Base-by-base conservation (phyloP, 1,140 invertebrate genomes). In the Ceratina australensis region DNA sequence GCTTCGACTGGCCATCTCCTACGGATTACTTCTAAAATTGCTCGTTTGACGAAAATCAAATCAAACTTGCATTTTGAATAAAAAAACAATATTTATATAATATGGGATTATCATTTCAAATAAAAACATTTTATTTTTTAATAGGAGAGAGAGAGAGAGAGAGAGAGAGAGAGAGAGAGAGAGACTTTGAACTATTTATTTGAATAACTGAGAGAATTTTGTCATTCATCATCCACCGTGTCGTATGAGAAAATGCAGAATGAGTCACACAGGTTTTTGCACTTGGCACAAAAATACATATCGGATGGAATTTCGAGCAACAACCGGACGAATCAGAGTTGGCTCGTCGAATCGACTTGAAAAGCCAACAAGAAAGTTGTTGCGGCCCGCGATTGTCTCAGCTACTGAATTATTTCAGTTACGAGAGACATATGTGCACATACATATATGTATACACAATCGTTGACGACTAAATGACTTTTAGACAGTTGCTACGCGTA, bases 201-300 rank as follows among this genome's bases (percentile, higher is more conserved):
- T 42, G 33, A 42, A 42, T 42, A 42, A 42, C 33, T 5, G 5
- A 33, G 28, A 3, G 8, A 42, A 42, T 42, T 42, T 42, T 42
- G 10, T 42, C 33, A 42, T 42, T 42, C 33, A 42, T 42, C 33
- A 42, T 42, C 2, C 28, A 33, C 5, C 2, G 8, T 42, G 33
- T 28, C 10, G 26, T 10, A 13, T 15, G 15, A n/a, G n/a, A n/a
- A 20, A 33, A 47, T 15, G 28, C 24, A n/a, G n/a, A 47, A 50
- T 10, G 33, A n/a, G 50, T 76, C 47, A 20, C 22, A 20, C 10
- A 24, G 60, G 22, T 64, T 28, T 22, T 26, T 78, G 80, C 64
- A 73, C 81, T 83, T 83, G 81, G 80, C 81, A 81, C 49, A 81
- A 50, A 82, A 82, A 67, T 42, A 50, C 28, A 3, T 24, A 3